A percentile compares a stretch with the other conserved stretches of the same genome.
phyloP scores from a whole-genome alignment of 2,797 vertebrate genomes.

The Hyperoplus lanceolatus region DNA sequence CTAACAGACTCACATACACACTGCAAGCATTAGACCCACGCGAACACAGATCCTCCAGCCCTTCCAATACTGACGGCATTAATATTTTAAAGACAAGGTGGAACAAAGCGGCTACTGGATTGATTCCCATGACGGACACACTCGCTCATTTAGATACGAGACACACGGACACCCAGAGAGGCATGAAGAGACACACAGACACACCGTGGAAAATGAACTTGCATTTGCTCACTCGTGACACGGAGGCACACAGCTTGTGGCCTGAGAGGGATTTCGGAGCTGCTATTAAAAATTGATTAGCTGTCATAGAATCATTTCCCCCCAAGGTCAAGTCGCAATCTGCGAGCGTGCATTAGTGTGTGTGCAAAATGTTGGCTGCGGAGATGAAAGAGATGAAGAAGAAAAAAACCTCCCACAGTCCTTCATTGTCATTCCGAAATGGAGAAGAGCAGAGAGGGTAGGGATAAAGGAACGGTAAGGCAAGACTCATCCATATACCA shows the following conservation, averaged over 20 bases:
- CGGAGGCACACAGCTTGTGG: conserved; percentile 64
- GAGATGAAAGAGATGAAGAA: conserved; percentile 65
- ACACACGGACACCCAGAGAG: conserved; percentile 46
- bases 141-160: conserved; percentile 69
- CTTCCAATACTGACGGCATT: conserved; percentile 65
- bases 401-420: conserved; percentile 52
- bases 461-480: conserved; percentile 21
- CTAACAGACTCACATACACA: conserved; percentile 10
- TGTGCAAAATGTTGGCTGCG: conserved; percentile 55
- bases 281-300: conserved; percentile 86
- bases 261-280: conserved; percentile 71
- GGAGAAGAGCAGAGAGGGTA: conserved; percentile 30
- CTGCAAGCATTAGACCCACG: conserved; percentile 1
- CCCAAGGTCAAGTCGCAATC: conserved; percentile 79
- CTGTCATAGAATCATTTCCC: conserved; percentile 78
- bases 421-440: conserved; percentile 66
- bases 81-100: conserved; percentile 76
- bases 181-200: conserved; percentile 59
- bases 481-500: conserved; percentile 20
- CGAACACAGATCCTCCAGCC: conserved; percentile 13
- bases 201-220: conserved; percentile 46
- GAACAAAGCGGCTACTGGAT: conserved; percentile 71
- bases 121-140: conserved; percentile 68
- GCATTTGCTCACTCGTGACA: conserved; percentile 54
- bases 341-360: conserved; percentile 46